These are phyloP conservation scores for Lonchura striata DNA, from an alignment of 2,113 vertebrate genomes.

Conservation along the genomic window DNA sequence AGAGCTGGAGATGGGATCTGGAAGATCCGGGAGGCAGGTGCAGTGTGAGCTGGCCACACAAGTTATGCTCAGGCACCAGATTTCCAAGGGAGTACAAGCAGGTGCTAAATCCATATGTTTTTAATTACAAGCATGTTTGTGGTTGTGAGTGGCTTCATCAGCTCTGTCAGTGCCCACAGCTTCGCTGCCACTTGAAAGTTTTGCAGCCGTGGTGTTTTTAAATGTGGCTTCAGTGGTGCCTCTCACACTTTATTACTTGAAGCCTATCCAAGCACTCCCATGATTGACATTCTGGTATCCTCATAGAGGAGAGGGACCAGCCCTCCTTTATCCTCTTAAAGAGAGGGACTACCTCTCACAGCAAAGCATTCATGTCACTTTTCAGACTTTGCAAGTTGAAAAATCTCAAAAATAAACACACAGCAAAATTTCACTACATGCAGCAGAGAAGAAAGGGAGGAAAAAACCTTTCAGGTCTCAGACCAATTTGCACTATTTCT, in stretches of 20 bases:
- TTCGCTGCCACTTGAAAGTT: no score
- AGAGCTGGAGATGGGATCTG: background rate
- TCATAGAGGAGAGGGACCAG: background rate
- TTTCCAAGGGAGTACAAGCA: background rate
- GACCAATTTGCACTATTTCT: background rate
- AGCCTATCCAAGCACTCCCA: background rate
- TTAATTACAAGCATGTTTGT: background rate
- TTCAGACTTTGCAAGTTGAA: background rate
- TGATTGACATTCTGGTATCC: background rate
- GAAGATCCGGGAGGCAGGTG: background rate
- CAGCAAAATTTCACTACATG: background rate
- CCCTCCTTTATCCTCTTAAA: background rate
- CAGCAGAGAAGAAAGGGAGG: background rate
- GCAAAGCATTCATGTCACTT: rapidly evolving
- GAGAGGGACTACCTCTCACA: background rate
- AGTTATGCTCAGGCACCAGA: background rate
- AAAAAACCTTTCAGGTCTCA: background rate
- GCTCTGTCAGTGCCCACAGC: no score
- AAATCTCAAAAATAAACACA: background rate
- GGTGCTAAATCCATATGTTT: background rate
- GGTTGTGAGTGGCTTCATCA: no score
- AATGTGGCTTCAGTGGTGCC: background rate
- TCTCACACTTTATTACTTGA: background rate
- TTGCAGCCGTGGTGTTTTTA: no score
- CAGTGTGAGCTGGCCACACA: rapidly evolving